phyloP scores from a whole-genome alignment of 2,113 vertebrate species.

The Triplophysa tibetana region DNA sequence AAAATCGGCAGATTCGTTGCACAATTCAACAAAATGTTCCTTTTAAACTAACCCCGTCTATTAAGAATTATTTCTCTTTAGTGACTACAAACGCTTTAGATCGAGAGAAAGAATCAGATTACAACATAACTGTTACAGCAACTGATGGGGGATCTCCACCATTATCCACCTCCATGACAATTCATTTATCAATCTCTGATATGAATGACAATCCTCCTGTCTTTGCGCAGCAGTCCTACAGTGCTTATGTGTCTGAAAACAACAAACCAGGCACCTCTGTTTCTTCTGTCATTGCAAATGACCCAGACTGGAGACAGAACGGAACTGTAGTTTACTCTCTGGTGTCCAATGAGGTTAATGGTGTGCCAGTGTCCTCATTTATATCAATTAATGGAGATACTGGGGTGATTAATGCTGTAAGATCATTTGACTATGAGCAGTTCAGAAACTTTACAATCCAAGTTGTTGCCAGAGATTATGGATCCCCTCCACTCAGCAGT shows the following conservation, averaged over 20 bases:
- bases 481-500: slow-evolving; percentile 65
- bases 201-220: slow-evolving; percentile 70
- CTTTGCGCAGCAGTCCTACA: slow-evolving; percentile 63
- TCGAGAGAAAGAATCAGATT: slow-evolving; percentile 47
- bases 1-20: slow-evolving; percentile 50
- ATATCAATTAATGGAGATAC: slow-evolving; percentile 71
- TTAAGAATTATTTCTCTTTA: slow-evolving; percentile 56
- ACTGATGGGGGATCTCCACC: slow-evolving; percentile 62
- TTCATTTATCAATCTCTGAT: slow-evolving; percentile 65
- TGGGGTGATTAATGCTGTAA: slow-evolving; percentile 65
- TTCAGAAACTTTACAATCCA: slow-evolving; percentile 58
- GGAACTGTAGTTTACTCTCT: slow-evolving; percentile 67
- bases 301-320: slow-evolving; percentile 68
- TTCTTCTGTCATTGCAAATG: slow-evolving; percentile 62
- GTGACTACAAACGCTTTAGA: slow-evolving; percentile 51
- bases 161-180: slow-evolving; percentile 55
- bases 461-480: slow-evolving; percentile 63
- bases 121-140: slow-evolving; percentile 53
- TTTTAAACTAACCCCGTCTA: slow-evolving; percentile 68
- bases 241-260: slow-evolving; percentile 67
- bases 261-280: slow-evolving; percentile 67
- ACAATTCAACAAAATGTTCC: slow-evolving; percentile 56
- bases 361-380: slow-evolving; percentile 61
- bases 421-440: slow-evolving; percentile 71
- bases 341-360: slow-evolving; percentile 50